These are phyloP conservation scores for Nasonovia ribisnigri DNA, from an alignment of 2,888 invertebrate genomes.

Conservation along the genomic window DNA sequence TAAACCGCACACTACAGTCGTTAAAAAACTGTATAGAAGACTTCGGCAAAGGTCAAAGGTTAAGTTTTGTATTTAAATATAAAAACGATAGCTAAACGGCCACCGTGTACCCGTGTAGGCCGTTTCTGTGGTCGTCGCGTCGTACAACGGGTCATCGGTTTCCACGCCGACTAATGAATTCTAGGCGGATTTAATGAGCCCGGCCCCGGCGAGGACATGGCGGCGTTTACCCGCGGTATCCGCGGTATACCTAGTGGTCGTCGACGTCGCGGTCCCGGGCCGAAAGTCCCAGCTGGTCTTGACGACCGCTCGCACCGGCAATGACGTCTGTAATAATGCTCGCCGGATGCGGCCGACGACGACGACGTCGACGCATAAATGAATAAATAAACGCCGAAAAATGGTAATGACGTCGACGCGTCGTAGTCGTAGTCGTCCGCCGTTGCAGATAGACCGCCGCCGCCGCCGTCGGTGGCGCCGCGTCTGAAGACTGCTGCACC, in stretches of 20 bases:
- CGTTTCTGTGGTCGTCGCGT: too few relatives aligned
- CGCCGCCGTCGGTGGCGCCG: slow-evolving; percentile 24
- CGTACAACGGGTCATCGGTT: neutral
- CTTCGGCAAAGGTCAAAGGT: too few relatives aligned
- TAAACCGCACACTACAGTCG: too few relatives aligned
- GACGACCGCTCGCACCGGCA: neutral
- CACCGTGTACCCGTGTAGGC: too few relatives aligned
- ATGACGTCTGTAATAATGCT: neutral
- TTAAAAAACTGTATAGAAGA: too few relatives aligned
- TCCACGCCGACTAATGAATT: slow-evolving; percentile 25
- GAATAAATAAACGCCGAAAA: slow-evolving; percentile 33
- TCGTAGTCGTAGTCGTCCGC: neutral
- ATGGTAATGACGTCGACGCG: slow-evolving; percentile 4
- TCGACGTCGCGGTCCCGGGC: neutral
- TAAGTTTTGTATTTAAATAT: too few relatives aligned
- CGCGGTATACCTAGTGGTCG: too few relatives aligned
- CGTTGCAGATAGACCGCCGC: neutral
- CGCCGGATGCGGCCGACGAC: neutral
- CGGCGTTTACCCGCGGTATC: neutral
- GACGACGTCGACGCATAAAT: slow-evolving; percentile 30
- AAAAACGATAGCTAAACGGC: too few relatives aligned
- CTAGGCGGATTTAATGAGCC: slow-evolving; percentile 4
- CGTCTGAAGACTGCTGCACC: neutral
- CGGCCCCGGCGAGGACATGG: neutral
- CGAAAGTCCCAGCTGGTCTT: neutral